A percentile compares a stretch with the other conserved stretches of the same genome.
Conservation (phyloP, 2,113 vertebrate species). For the Melanostigma gelatinosum region DNA sequence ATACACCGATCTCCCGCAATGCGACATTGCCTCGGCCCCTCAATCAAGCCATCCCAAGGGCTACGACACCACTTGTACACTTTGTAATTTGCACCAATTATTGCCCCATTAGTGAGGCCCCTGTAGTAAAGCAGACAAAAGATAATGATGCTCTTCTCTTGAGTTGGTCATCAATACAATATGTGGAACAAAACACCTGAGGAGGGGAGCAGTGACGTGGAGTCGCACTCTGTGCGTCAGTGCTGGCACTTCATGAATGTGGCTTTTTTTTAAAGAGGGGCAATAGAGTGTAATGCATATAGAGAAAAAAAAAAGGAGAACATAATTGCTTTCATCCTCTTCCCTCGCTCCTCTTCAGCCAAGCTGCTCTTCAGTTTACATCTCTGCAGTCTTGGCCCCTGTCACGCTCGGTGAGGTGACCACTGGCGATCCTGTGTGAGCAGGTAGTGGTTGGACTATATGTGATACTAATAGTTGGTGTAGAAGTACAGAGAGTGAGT, state of each 20-base stretch:
- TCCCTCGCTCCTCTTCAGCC: background rate
- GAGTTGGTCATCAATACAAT: constrained; percentile 51
- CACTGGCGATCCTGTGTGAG: background rate
- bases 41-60: constrained; percentile 63
- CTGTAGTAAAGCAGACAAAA: constrained; percentile 39
- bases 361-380: constrained; percentile 12
- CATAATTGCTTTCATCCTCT: constrained; percentile 31
- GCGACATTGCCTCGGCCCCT: constrained; percentile 63
- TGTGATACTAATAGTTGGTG: background rate
- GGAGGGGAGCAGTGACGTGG: constrained; percentile 26
- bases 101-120: constrained; percentile 50
- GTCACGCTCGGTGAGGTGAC: constrained; percentile 1
- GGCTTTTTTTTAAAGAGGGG: constrained; percentile 35
- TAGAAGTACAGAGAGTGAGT: constrained; percentile 5
- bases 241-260: constrained; percentile 39
- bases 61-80: constrained; percentile 40
- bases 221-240: constrained; percentile 23
- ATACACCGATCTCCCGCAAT: constrained; percentile 68
- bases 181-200: constrained; percentile 43
- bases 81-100: constrained; percentile 68
- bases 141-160: constrained; percentile 50
- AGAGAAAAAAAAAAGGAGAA: constrained; percentile 20
- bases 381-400: background rate
- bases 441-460: background rate
- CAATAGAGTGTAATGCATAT: constrained; percentile 1